phyloP scores from a whole-genome alignment of 1,140 invertebrate genomes.

The Diplogasteroides magnus region DNA sequence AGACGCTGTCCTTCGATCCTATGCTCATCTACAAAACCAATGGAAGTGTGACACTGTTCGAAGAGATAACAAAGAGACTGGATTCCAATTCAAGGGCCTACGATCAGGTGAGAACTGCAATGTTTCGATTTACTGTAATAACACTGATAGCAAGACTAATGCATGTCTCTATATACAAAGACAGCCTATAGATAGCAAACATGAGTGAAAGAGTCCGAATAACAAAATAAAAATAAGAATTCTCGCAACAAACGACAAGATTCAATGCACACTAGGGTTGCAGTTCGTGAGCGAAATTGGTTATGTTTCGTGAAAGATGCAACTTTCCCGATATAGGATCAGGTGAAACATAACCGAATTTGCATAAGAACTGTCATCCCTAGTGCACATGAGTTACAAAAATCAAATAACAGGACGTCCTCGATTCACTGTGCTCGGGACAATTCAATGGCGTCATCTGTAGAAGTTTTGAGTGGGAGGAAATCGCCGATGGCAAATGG shows the following conservation, averaged over 20 bases:
- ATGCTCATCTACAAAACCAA: slow-evolving; percentile 42
- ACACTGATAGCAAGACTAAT: neutral
- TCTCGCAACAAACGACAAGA: no score
- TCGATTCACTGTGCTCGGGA: slow-evolving; percentile 37
- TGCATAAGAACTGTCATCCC: no score
- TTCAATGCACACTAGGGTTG: no score
- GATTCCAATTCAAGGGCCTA: slow-evolving; percentile 24
- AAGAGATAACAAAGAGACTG: slow-evolving; percentile 31
- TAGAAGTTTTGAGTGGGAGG: slow-evolving; percentile 40
- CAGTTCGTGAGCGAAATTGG: no score
- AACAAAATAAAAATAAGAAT: neutral
- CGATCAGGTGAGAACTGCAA: slow-evolving; percentile 38
- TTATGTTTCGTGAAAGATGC: no score
- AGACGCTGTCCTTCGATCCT: slow-evolving; percentile 41
- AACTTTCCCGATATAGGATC: no score
- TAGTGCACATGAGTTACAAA: no score
- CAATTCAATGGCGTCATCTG: slow-evolving; percentile 43
- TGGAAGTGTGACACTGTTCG: slow-evolving; percentile 31
- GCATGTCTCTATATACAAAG: neutral
- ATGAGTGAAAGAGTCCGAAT: slow-evolving; percentile 7
- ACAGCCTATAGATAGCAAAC: neutral
- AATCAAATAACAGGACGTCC: slow-evolving; percentile 44
- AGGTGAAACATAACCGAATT: no score
- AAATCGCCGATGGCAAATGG: slow-evolving; percentile 48
- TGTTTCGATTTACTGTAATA: no score